Base-by-base conservation (phyloP, 2,797 vertebrate genomes). In the Rhynchonycteris naso region DNA sequence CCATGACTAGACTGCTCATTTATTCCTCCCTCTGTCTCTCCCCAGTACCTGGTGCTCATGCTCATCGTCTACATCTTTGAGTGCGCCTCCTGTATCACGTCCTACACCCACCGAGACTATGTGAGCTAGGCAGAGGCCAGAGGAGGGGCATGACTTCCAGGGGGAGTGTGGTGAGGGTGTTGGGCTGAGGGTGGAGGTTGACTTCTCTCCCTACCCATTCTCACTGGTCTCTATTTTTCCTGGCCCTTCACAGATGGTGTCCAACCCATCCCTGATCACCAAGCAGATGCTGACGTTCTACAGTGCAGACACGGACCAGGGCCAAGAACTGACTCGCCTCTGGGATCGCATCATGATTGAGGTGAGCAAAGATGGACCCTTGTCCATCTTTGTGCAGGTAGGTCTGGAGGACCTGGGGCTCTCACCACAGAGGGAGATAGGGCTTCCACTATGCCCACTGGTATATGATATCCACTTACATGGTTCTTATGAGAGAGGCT, bases 321-420 rank as follows among this genome's bases (percentile, higher is more conserved):
- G 95, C 68, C 66, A 9, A 11, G 97, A 98, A 56, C 97, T 99
- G 84, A 99, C 98, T 2, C 76, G 68, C 35, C 98, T 98, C 72
- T 99, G 99, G 99, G 98, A 99, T 91, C 97, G 95, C n/a, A 74
- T 99, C 86, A 99, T 99, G 99, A 95, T 96, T 7, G 98, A 98
- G 96, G 99, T 99, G 94, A 96, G 93, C 0, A 0, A 56, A 38
- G 54, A 24, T 4, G 26, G 38, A 47, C 0, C 0, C 22, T 10
- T 35, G 12, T 72, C 43, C 43, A 43, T 43, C 43, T 43, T 43
- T 43, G 28, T 2, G 22, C n/a, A 50, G 5, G 16, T 21, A 47
- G 22, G 13, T 4, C 22, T 26, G 26, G 68, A 28, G 24, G 15
- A n/a, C 47, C 63, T 5, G 38, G 47, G 26, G 82, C 35, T 83